These are phyloP conservation scores for Oxyteleia sp. DNA, from an alignment of 2,888 invertebrate species.

Conservation along the genomic window DNA sequence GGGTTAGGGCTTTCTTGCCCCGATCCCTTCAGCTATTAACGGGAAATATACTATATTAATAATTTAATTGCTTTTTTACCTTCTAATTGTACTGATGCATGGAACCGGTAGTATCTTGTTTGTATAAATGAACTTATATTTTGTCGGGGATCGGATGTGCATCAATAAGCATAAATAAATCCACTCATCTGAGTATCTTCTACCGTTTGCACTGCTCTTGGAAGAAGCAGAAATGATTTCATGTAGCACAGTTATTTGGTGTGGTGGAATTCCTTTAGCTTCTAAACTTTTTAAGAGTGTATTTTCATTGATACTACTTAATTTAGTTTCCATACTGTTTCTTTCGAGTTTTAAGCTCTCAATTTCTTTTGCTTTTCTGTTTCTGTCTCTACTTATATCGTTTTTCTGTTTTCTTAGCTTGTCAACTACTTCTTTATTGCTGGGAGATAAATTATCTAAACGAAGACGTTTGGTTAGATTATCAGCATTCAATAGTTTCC, in stretches of 20 bases:
- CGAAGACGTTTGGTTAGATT: too few species aligned
- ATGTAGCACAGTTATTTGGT: neutral
- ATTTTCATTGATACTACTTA: neutral
- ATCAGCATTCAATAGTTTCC: neutral
- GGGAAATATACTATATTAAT: too few species aligned
- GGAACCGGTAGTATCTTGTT: constrained; percentile 14
- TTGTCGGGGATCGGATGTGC: constrained; percentile 10
- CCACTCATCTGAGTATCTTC: constrained; percentile 24
- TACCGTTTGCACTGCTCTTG: neutral
- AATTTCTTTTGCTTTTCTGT: too few species aligned
- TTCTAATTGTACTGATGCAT: constrained; percentile 11
- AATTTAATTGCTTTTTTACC: too few species aligned
- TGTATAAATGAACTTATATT: constrained; percentile 1
- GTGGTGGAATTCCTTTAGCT: neutral
- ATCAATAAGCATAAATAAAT: constrained; percentile 18
- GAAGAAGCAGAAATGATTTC: neutral
- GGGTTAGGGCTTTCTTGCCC: too few species aligned
- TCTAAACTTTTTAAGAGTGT: too few species aligned
- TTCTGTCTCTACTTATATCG: too few species aligned
- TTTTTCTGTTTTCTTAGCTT: too few species aligned
- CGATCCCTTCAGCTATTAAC: too few species aligned
- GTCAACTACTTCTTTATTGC: too few species aligned
- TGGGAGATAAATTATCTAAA: neutral
- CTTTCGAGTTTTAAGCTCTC: too few species aligned
- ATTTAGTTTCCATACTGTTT: neutral